Conservation (phyloP, 2,113 vertebrate species). For the Miniopterus natalensis region DNA sequence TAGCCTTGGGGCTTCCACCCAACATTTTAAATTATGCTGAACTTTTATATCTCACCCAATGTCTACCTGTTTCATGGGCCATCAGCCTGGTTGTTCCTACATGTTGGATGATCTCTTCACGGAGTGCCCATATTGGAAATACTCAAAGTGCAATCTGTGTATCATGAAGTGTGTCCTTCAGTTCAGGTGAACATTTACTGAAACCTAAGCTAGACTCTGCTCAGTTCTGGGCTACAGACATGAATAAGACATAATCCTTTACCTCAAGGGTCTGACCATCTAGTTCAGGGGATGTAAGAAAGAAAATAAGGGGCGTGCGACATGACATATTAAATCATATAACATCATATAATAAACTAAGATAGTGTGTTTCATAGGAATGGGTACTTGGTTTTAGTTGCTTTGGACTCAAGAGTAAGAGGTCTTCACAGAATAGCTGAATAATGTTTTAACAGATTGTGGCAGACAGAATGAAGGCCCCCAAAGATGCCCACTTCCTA, state of each 20-base stretch:
- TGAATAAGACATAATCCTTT: background rate
- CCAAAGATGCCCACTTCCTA: background rate
- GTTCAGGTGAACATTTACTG: background rate
- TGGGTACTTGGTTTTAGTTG: background rate
- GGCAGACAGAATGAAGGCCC: background rate
- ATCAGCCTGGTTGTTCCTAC: background rate
- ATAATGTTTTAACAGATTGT: background rate
- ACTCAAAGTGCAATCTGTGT: background rate
- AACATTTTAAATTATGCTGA: background rate
- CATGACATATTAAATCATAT: background rate
- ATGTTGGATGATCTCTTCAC: background rate
- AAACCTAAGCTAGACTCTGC: background rate
- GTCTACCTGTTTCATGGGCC: background rate
- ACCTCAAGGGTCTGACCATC: background rate
- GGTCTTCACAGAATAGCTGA: background rate
- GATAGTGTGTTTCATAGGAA: background rate
- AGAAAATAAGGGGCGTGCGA: background rate
- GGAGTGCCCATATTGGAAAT: background rate
- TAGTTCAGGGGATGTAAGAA: background rate
- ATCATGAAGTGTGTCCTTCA: background rate
- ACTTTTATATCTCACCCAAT: background rate
- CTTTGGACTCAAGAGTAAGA: background rate
- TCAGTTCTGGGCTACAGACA: background rate
- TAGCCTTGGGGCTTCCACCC: background rate
- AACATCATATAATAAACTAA: background rate